Evolutionary conservation across 1,140 invertebrate species (phyloP).

Genomic region (Potamilus streckersoni): DNA sequence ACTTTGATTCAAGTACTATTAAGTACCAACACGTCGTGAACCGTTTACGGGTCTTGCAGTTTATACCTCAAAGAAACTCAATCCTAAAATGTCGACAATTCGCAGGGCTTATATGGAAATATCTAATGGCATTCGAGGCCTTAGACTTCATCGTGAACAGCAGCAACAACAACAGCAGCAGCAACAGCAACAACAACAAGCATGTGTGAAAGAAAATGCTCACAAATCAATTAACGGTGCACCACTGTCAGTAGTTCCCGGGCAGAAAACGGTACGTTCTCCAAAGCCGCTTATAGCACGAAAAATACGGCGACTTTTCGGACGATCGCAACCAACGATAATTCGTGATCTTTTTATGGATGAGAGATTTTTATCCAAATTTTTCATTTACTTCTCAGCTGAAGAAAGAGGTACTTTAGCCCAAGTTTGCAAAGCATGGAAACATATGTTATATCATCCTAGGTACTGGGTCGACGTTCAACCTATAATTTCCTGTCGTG

Average conservation of each 20-base stretch:
- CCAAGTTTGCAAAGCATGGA: conserved; percentile 83
- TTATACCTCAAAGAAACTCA: conserved; percentile 13
- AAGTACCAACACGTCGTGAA: neutral
- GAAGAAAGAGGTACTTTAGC: conserved; percentile 82
- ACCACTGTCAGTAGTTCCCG: conserved; percentile 30
- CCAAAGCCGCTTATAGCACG: conserved; percentile 56
- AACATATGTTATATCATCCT: conserved; percentile 86
- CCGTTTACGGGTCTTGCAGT: neutral
- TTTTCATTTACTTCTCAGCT: conserved; percentile 87
- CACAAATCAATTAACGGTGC: conserved; percentile 35
- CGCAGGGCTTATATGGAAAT: conserved; percentile 67
- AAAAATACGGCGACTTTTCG: conserved; percentile 54
- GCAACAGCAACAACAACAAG: conserved; percentile 24
- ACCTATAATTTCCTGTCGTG: conserved; percentile 85
- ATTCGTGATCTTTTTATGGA: conserved; percentile 82
- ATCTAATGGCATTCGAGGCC: conserved; percentile 65
- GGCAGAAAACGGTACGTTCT: conserved; percentile 40
- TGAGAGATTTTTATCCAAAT: conserved; percentile 83
- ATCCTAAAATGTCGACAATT: conserved; percentile 63
- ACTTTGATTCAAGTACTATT: neutral
- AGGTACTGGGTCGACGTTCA: conserved; percentile 86
- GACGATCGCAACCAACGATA: conserved; percentile 53
- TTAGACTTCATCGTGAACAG: conserved; percentile 61
- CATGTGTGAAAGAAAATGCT: conserved; percentile 29
- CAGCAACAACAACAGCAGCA: conserved; percentile 24